Base-by-base conservation (phyloP, 2,113 vertebrate genomes). In the Serilophus lunatus region DNA sequence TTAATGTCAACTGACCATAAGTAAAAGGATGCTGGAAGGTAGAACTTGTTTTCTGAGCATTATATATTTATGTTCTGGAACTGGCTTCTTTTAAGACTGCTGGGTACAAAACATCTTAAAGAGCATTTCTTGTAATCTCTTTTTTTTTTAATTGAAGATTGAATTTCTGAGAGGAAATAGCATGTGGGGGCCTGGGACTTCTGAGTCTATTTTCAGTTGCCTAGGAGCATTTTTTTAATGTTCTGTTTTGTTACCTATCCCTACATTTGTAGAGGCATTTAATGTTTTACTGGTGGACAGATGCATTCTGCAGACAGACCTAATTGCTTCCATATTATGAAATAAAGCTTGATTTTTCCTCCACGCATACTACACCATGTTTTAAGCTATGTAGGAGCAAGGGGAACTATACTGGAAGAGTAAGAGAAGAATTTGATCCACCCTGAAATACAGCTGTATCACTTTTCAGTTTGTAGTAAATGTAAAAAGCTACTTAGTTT, bases 371-470 rank as follows among this genome's bases (percentile, higher is more conserved):
- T 70, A 13, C 8, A n/a, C 22, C 1, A 0, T 66, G 33, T 51
- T 93, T 54, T 70, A 49, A 75, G 38, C 35, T 77, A 38, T 44
- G 40, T n/a, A 78, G 64, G 49, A 88, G 31, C 36, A 82, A 71
- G 13, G 49, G 64, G 40, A 86, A 40, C 90, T 84, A 11, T 5
- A 40, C 3, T 71, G 90, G 29, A 81, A 42, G 28, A 88, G 44
- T 79, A 75, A 86, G 68, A 72, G 84, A 76, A 93, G 75, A 92
- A 92, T 94, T 96, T 70, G 68, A 93, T 88, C 90, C 60, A 78
- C 72, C 23, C 79, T 81, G 60, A 88, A 94, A 86, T 78, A 56
- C 71, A 86, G 29, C 80, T 90, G 47, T 82, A 83, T 95, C 40
- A 23, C 33, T 84, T 94, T 92, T 77, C 83, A 82, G 90, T 38